Evolutionary conservation across 2,888 invertebrate genomes (phyloP), one percentile per base, ranked within the genome.

Genomic region (Gerosis bhagava): DNA sequence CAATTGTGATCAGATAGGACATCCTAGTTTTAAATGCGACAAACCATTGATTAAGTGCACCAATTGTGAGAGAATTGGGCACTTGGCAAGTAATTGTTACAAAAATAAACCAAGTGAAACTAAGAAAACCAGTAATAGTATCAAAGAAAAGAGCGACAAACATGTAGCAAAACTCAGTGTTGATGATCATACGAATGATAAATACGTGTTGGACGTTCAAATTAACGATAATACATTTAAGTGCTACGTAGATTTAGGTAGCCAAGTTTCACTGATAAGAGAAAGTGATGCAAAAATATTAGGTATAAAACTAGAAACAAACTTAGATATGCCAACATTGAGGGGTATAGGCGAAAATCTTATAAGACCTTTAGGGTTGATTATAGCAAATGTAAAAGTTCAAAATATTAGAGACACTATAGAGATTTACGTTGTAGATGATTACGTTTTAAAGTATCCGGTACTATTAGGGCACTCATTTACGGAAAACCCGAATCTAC

Each of bases 401-500:
- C 55, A 57, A 34, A 48, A 42, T 19, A 28, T 60, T 7, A 36
- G 6, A 6, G 50, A 54, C 28, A 25, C 6, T 4, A 48, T 57
- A 16, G 32, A 51, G 2, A 25, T 57, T 1, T 55, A 53, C 26
- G 29, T 58, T 3, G 60, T 60, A 1, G 54, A 58, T 0, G 58
- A 62, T 31, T 34, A 55, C 17, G 55, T 60, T 0, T 5, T 60
- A 1, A 49, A 28, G 2, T 37, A 59, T 7, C 46, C 57, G 5
- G 47, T 56, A 0, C 32, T 61, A 3, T 22, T 63, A 17, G 60
- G 61, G 0, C 61, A 60, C 13, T 54, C 51, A 2, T 60, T 60
- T 17, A 60, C 61, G 0, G 59, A 63, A 49, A 50, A 36, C 26
- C 54, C 59, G 0, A 42, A 52, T 13, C 45, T 60, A 1, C 7